Base-by-base conservation (phyloP, 2,888 invertebrate genomes). In the Germaria angustata region DNA sequence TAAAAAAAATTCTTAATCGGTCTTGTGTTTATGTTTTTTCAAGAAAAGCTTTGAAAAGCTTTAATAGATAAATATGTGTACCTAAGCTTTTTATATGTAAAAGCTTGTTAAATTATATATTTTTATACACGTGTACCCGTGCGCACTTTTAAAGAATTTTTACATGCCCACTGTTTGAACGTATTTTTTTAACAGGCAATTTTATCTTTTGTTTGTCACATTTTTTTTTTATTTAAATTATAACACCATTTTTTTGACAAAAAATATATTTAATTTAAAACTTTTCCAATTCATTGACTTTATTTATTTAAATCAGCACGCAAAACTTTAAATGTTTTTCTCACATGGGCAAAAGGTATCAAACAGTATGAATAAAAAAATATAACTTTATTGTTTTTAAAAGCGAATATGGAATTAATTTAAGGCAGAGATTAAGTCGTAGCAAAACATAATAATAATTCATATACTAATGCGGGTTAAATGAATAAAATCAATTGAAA, bases 221-320 rank as follows among this genome's bases (percentile, higher is more conserved):
- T 5, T 28, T 28, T 28, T 28, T 28, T 28, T 28, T 28, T 28
- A 28, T n/a, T 61, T 39, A 72, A 51, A 39, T 72, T 20, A 17
- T 59, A 72, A 51, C 72, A 72, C 41, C 51, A 76, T 46, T 53
- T 53, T 49, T 59, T 24, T 20, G 17, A 5, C 2, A 2, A 32
- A 46, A n/a, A 55, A 65, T n/a, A 36, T n/a, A 41, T 76, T 59
- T 41, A 61, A 71, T 59, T 59, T 41, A 24, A 72, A 51, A 49
- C 8, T 41, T 63, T 80, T 80, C 72, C 72, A 61, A 73, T 68
- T 68, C 72, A 80, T 80, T 73, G 72, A n/a, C 6, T 72, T 73
- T 68, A 73, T 68, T 80, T 73, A 80, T 73, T 80, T 73, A 80
- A 80, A 73, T 80, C 34, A 73, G 79, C 79, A 73, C 13, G 73